Evolutionary conservation across 2,888 invertebrate genomes (phyloP).

Genomic region (Theretra japonica): DNA sequence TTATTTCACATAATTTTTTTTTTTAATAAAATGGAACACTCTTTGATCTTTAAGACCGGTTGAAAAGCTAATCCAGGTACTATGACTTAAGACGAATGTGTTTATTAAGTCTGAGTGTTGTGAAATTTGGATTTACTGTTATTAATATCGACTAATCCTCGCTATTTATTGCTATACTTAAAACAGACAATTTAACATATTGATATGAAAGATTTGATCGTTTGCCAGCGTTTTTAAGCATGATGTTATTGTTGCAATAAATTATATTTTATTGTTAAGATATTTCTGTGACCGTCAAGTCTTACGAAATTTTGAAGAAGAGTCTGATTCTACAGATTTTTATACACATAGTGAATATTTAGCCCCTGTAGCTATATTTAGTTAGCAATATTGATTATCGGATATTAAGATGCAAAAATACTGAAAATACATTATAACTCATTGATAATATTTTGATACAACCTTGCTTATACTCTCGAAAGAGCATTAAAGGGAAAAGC

Average conservation of each 20-base stretch:
- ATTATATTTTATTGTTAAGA: background rate
- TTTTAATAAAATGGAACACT: background rate
- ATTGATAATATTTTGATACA: too few species aligned
- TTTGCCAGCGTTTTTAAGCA: background rate
- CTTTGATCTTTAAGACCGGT: constrained; percentile 8
- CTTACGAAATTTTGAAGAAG: too few species aligned
- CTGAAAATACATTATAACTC: too few species aligned
- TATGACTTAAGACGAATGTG: background rate
- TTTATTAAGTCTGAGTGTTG: background rate
- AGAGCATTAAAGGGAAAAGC: too few species aligned
- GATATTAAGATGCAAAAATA: too few species aligned
- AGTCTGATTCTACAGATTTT: too few species aligned
- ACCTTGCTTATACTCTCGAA: too few species aligned
- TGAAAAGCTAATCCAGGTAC: constrained; percentile 3
- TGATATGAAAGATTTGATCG: background rate
- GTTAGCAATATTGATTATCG: too few species aligned
- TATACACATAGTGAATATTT: too few species aligned
- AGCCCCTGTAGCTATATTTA: too few species aligned
- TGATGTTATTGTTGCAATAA: background rate
- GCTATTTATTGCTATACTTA: constrained; percentile 11
- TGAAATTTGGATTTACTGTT: constrained; percentile 33
- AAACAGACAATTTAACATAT: constrained; percentile 1
- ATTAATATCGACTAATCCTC: background rate
- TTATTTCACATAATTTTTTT: background rate
- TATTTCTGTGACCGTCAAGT: too few species aligned